phyloP scores from a whole-genome alignment of 1,140 invertebrate species.

The Trichonephila clavata region DNA sequence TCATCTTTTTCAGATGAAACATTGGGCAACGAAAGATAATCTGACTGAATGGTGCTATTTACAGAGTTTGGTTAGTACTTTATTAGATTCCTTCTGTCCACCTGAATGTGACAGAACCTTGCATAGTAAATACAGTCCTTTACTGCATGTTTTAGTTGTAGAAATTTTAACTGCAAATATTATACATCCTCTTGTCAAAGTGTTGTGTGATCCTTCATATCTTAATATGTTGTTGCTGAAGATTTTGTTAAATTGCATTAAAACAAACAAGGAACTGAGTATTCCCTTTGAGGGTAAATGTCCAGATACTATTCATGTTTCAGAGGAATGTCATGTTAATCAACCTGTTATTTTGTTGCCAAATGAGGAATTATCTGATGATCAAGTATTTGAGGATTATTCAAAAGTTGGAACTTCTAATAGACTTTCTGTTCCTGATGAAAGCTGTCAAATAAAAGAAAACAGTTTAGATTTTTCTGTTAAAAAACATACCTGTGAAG shows the following conservation, averaged over 20 bases:
- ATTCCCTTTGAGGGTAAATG: neutral
- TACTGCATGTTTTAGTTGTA: constrained; percentile 75
- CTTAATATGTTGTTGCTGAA: constrained; percentile 74
- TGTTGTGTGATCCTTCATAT: constrained; percentile 78
- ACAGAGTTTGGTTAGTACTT: constrained; percentile 77
- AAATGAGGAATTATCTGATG: constrained; percentile 37
- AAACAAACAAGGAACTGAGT: constrained; percentile 10
- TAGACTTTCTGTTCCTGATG: neutral
- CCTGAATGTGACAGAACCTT: constrained; percentile 76
- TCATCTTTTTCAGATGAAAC: constrained; percentile 71
- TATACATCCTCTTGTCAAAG: constrained; percentile 78
- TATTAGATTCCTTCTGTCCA: constrained; percentile 78
- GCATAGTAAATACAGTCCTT: constrained; percentile 50
- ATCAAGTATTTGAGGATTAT: constrained; percentile 2
- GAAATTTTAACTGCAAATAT: constrained; percentile 79
- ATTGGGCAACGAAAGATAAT: constrained; percentile 77
- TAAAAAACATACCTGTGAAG: neutral
- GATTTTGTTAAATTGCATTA: constrained; percentile 5
- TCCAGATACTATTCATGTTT: neutral
- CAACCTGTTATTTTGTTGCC: constrained; percentile 62
- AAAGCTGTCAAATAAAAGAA: constrained; percentile 13
- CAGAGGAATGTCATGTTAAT: neutral
- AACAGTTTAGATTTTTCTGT: neutral
- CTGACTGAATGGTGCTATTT: constrained; percentile 77
- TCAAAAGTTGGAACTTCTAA: neutral